Base-by-base conservation (phyloP, 1,140 invertebrate genomes). In the Chironomus striatipennis region DNA sequence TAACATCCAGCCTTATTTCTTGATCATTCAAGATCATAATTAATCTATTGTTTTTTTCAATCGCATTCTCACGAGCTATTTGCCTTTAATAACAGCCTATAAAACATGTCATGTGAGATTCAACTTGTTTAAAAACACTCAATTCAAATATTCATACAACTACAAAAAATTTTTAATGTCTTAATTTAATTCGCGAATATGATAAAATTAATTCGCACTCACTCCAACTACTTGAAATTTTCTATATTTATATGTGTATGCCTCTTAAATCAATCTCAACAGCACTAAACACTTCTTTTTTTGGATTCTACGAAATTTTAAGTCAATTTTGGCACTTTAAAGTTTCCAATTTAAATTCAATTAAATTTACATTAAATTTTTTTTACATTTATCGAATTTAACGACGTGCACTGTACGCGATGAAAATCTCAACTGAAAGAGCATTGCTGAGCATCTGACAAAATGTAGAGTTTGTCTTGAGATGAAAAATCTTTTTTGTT, bases 211-310 rank as follows among this genome's bases (percentile, higher is more conserved):
- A 34, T 70, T 70, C 18, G 17, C 65, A 70, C 65, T 70, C 17
- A 70, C 65, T 70, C 65, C 18, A 70, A 17, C 18, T 70, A 8
- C 17, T 70, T 70, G 65, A 70, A 70, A 70, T 70, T 70, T 18
- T 70, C 65, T 20, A 21, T 18, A 20, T 20, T 8, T 70, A 70
- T 18, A 5, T n/a, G n/a, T n/a, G n/a, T n/a, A 57, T n/a, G 47
- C 47, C 12, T 57, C 47, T 57, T 15, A 7, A 10, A 34, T 57
- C 47, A n/a, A n/a, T 57, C 12, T 57, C 47, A n/a, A 1, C 4
- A 57, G 24, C 24, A 34, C 24, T 34, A 34, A 34, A 34, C 24
- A 34, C 24, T 34, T 34, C 24, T 34, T 34, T 34, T 34, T 34
- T 34, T 34, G 24, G 24, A 34, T 34, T 34, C 24, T 34, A 34